phyloP scores from a whole-genome alignment of 1,140 invertebrate species.

The Heliothis subflexa region DNA sequence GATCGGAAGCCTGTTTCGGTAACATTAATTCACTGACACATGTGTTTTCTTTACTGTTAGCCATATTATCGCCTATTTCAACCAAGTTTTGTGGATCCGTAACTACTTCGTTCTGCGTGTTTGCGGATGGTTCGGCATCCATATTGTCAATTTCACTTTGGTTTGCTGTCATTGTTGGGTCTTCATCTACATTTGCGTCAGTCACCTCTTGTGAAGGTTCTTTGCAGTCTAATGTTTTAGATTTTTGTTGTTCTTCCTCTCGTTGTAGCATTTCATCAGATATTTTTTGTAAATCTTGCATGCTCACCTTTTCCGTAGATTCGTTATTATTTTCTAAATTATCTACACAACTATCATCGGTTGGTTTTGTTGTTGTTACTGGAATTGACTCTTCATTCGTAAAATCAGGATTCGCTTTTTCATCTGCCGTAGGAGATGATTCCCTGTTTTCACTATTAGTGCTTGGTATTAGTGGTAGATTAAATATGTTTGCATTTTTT shows the following conservation, averaged over 20 bases:
- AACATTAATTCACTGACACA: background rate
- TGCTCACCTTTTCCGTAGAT: conserved; percentile 20
- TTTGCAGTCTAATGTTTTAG: background rate
- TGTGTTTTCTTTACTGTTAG: background rate
- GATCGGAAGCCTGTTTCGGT: conserved; percentile 52
- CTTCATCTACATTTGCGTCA: background rate
- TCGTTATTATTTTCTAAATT: background rate
- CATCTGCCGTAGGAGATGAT: background rate
- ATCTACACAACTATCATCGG: background rate
- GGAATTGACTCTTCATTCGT: conserved; percentile 15
- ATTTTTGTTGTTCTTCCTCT: conserved; percentile 16
- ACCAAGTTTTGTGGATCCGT: conserved; percentile 23
- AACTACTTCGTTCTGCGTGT: background rate
- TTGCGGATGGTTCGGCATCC: background rate
- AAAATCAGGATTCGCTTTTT: background rate
- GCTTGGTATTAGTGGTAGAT: background rate
- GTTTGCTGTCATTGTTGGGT: background rate
- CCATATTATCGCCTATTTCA: background rate
- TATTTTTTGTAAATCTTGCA: conserved; percentile 67
- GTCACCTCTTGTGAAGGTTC: background rate
- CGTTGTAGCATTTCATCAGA: conserved; percentile 63
- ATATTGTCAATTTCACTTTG: background rate
- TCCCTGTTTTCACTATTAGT: conserved; percentile 8
- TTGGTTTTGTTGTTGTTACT: background rate
- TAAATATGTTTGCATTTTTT: conserved; percentile 6